Conservation (phyloP, 2,888 invertebrate species). For the Unio pictorum region DNA sequence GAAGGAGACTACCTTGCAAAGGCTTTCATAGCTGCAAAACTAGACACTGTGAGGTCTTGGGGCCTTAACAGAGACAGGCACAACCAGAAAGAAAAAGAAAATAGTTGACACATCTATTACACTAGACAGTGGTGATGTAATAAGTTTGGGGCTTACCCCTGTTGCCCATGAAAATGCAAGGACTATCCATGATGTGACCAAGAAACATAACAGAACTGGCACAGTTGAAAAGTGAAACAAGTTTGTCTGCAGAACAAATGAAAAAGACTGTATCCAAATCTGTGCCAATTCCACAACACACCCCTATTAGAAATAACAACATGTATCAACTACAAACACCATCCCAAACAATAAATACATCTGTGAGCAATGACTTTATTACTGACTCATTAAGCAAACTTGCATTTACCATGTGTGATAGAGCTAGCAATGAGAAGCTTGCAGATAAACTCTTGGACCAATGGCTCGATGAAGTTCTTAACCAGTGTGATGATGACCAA, state of each 20-base stretch:
- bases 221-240: background rate
- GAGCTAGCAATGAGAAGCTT: no score
- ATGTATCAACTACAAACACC: background rate
- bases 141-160: constrained; percentile 12
- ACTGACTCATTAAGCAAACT: no score
- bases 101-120: constrained; percentile 27
- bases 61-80: constrained; percentile 21
- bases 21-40: constrained; percentile 13
- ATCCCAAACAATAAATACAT: no score
- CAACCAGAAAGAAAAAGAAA: constrained; percentile 22
- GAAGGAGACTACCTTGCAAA: constrained; percentile 24
- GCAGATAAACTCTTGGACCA: no score
- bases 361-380: no score
- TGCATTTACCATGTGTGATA: no score
- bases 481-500: no score
- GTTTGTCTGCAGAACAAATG: no score
- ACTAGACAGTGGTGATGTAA: background rate
- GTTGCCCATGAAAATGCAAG: constrained; percentile 18
- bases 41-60: constrained; percentile 10
- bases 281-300: no score
- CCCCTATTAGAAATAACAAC: no score
- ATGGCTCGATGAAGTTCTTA: no score
- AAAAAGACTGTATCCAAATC: no score
- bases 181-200: constrained; percentile 14
- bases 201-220: constrained; percentile 9